Percentiles rank a stretch among this genome's conserved stretches.
Evolutionary conservation across 2,888 invertebrate species (phyloP).

Genomic region (Oconnorella tubifera): DNA sequence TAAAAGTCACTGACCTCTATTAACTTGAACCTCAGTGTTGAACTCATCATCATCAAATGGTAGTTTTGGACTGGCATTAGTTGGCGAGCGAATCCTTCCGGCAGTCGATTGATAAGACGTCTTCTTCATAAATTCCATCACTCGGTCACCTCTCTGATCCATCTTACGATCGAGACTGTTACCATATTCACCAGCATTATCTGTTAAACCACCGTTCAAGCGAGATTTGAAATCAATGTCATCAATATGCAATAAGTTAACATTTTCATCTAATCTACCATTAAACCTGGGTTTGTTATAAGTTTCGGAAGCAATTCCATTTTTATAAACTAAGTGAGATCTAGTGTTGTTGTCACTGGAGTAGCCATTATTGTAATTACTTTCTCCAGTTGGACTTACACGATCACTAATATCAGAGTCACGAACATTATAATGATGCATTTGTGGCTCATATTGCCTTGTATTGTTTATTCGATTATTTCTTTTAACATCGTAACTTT

Average conservation of each 20-base stretch:
- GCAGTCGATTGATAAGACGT: not conserved
- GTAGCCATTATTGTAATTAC: too few species aligned
- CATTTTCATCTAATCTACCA: too few species aligned
- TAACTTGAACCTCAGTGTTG: slow-evolving; percentile 11
- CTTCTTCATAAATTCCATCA: not conserved
- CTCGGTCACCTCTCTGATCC: not conserved
- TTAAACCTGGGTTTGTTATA: too few species aligned
- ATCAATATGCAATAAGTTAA: not conserved
- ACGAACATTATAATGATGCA: too few species aligned
- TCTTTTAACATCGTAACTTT: too few species aligned
- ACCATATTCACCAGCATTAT: not conserved
- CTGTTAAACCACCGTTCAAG: not conserved
- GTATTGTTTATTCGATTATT: too few species aligned
- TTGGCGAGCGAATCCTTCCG: not conserved
- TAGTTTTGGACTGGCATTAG: not conserved
- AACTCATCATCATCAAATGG: slow-evolving; percentile 7
- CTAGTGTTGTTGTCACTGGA: too few species aligned
- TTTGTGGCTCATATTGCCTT: too few species aligned
- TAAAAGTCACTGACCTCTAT: slow-evolving; percentile 16
- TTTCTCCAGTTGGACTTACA: too few species aligned
- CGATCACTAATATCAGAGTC: too few species aligned
- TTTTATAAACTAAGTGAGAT: too few species aligned
- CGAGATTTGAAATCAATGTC: not conserved
- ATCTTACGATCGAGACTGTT: not conserved
- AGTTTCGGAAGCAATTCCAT: too few species aligned